Base-by-base conservation (phyloP, 1,140 invertebrate genomes). In the Schlechtendalia chinensis region DNA sequence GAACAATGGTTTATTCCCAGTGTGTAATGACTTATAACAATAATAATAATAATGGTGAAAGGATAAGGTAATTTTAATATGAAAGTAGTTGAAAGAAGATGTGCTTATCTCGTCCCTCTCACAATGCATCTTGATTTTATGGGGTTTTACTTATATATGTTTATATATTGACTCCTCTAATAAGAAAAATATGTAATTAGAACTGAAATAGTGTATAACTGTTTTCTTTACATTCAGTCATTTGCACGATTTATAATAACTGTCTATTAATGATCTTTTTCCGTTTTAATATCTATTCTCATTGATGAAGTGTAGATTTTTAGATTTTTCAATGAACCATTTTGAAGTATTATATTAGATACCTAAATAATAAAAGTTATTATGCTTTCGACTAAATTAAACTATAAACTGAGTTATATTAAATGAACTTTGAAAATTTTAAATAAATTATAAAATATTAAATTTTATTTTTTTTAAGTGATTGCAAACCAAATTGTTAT, bases 61-160 rank as follows among this genome's bases (percentile, higher is more conserved):
- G 75, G 75, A 79, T 75, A 39, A 45, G n/a, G 29, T 22, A 75
- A 17, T 77, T 50, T 61, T 63, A 63, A 79, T 61, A 79, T 61
- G 32, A 39, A 39, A 39, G 32, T 8, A 39, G 32, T 39, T 39
- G 3, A 39, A 39, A 4, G 32, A 39, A 3, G 32, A 39, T 8
- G 8, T 39, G 32, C 32, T 39, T 72, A 19, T 71, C 47, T 53
- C 17, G 47, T 71, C 50, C 24, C 10, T 72, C 50, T 32, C 17
- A 72, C 69, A 72, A 72, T 54, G 69, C 22, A 53, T 72, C 47
- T 54, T 72, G 19, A 72, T 77, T 59, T 58, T 39, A 59, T 77
- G 54, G 29, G 54, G 22, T 77, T 58, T 77, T 63, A 79, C 32
- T 79, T 61, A 32, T 39, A 32, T 11, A n/a, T 19, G 16, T 54